Evolutionary conservation across 2,888 invertebrate genomes (phyloP).

Genomic region (Lucinisca nassula): DNA sequence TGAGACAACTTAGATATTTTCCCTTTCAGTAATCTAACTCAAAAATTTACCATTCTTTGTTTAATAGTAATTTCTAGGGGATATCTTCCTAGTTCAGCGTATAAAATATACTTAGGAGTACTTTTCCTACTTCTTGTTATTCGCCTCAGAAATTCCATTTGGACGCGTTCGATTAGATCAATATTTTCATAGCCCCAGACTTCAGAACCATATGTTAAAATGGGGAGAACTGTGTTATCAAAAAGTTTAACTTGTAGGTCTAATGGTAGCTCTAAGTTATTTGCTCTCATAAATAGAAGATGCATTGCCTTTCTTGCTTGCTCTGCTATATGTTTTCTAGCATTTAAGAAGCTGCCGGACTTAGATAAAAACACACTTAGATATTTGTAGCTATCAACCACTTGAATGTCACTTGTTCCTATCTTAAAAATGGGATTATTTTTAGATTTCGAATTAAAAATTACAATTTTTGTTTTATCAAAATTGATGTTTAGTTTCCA

Average conservation of each 20-base stretch:
- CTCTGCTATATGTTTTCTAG: not conserved
- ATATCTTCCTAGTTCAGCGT: constrained; percentile 35
- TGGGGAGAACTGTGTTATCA: constrained; percentile 29
- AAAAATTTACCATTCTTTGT: constrained; percentile 10
- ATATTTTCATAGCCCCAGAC: constrained; percentile 39
- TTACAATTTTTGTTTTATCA: constrained; percentile 21
- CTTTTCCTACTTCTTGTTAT: constrained; percentile 13
- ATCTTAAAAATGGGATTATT: not conserved
- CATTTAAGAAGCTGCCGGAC: constrained; percentile 21
- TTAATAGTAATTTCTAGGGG: constrained; percentile 32
- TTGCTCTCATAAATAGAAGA: not conserved
- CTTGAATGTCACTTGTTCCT: not conserved
- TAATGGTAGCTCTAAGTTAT: constrained; percentile 2
- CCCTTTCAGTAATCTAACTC: not conserved
- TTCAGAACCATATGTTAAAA: constrained; percentile 44
- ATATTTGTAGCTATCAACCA: constrained; percentile 20
- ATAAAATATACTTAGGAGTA: constrained; percentile 24
- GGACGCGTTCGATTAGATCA: constrained; percentile 29
- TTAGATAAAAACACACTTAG: constrained; percentile 20
- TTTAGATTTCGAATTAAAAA: not conserved
- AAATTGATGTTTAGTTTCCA: constrained; percentile 44
- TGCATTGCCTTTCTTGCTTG: constrained; percentile 31
- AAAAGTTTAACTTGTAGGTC: constrained; percentile 27
- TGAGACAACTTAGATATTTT: no score
- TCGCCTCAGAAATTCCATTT: constrained; percentile 13